Evolutionary conservation across 37 sponge, comb jelly and placozoan species (phyloP).

Genomic region (Bolinopsis microptera): DNA sequence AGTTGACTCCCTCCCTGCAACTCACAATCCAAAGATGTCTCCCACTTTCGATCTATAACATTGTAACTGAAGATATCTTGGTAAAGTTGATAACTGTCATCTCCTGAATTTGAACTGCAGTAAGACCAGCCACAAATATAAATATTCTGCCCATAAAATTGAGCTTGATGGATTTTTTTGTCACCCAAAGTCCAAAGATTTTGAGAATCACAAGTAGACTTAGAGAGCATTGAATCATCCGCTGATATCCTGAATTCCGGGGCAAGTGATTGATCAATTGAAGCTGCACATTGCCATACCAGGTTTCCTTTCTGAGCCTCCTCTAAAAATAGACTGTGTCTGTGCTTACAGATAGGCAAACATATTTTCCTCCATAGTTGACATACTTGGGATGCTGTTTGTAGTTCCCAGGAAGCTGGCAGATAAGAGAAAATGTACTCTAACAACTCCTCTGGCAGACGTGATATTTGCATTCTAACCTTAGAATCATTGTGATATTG

Average conservation of each 20-base stretch:
- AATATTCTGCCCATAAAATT: neutral
- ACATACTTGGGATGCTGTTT: conserved; percentile 18
- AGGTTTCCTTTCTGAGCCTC: conserved; percentile 9
- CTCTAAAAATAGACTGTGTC: neutral
- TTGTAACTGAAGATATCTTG: neutral
- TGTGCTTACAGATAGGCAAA: neutral
- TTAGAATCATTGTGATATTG: neutral
- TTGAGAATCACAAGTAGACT: no score
- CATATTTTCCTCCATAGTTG: conserved; percentile 14
- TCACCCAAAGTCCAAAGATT: no score
- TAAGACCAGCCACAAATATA: neutral
- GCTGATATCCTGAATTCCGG: neutral
- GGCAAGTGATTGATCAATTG: neutral
- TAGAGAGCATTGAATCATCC: neutral
- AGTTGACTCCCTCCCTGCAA: neutral
- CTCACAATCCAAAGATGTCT: no score
- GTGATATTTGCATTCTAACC: neutral
- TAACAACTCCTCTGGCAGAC: conserved; percentile 8
- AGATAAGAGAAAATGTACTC: conserved; percentile 34
- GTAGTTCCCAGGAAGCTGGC: neutral
- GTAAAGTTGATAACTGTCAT: neutral
- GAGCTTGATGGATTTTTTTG: neutral
- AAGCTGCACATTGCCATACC: neutral
- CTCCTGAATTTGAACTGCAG: neutral
- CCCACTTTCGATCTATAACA: neutral